A percentile compares a stretch with the other conserved stretches of the same genome.
phyloP scores from a whole-genome alignment of 1,140 invertebrate genomes.

The Condylostylus longicornis region DNA sequence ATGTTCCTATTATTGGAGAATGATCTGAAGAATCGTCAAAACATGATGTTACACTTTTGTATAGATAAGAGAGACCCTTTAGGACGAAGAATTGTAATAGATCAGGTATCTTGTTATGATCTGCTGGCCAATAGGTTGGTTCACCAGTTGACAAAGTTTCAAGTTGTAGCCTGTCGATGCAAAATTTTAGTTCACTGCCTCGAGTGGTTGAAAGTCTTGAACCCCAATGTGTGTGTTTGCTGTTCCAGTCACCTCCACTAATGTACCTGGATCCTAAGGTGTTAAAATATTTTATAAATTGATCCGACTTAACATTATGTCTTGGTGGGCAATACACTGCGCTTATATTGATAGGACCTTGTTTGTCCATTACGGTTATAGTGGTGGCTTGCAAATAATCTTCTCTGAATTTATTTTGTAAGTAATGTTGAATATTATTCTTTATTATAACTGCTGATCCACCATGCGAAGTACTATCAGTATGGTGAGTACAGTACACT shows the following conservation, averaged over 20 bases:
- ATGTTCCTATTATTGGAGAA: conserved; percentile 9
- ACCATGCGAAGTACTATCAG: conserved; percentile 9
- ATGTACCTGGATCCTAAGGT: conserved; percentile 23
- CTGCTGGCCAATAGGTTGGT: conserved; percentile 31
- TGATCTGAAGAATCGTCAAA: conserved; percentile 9
- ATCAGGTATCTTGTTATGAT: conserved; percentile 24
- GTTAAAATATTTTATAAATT: conserved; percentile 21
- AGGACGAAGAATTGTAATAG: conserved; percentile 27
- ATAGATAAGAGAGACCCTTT: conserved; percentile 13
- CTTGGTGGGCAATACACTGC: conserved; percentile 2
- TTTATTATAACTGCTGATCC: conserved; percentile 9
- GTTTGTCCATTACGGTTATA: conserved; percentile 5
- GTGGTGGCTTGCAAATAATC: conserved; percentile 6
- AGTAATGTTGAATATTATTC: conserved; percentile 4
- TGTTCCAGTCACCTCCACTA: conserved; percentile 30
- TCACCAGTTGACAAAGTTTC: conserved; percentile 18
- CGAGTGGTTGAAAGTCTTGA: conserved; percentile 23
- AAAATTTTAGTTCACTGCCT: conserved; percentile 17
- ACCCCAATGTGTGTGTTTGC: conserved; percentile 31
- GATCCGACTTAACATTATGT: conserved; percentile 5
- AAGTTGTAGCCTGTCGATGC: conserved; percentile 14
- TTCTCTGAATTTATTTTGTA: conserved; percentile 3
- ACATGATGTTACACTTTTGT: conserved; percentile 4
- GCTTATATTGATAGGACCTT: conserved; percentile 1
- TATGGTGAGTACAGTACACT: conserved; percentile 4